Evolutionary conservation across 2,888 invertebrate species (phyloP).

Genomic region (Metopia argyrocephala): DNA sequence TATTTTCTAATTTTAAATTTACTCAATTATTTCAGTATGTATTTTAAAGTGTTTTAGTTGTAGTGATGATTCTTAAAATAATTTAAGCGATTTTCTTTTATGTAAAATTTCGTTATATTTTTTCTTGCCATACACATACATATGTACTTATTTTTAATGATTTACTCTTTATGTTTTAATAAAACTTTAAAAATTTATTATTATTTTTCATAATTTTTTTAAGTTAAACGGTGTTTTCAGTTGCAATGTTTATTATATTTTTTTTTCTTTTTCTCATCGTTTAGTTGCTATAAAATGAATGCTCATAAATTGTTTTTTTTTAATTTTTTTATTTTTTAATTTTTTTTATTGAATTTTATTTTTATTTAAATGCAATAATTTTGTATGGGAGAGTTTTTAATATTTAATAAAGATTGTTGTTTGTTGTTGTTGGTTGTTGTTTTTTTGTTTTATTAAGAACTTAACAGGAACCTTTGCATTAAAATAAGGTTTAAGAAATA

Average conservation of each 20-base stretch:
- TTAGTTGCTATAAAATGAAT: slow-evolving; percentile 68
- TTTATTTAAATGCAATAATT: slow-evolving; percentile 57
- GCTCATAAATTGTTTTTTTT: slow-evolving; percentile 61
- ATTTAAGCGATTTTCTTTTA: slow-evolving; percentile 48
- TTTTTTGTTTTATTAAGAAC: slow-evolving; percentile 30
- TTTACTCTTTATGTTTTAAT: slow-evolving; percentile 28
- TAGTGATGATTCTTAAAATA: slow-evolving; percentile 44
- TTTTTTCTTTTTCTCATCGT: slow-evolving; percentile 44
- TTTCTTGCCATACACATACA: slow-evolving; percentile 11
- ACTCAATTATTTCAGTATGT: slow-evolving; percentile 9
- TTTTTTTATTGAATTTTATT: slow-evolving; percentile 26
- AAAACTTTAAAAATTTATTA: slow-evolving; percentile 51
- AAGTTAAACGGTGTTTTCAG: slow-evolving; percentile 66
- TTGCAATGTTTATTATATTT: slow-evolving; percentile 56
- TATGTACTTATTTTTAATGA: slow-evolving; percentile 49
- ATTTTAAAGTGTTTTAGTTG: neutral
- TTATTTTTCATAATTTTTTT: slow-evolving; percentile 51
- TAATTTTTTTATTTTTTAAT: slow-evolving; percentile 6
- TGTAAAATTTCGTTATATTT: slow-evolving; percentile 19
- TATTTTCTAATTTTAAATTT: neutral
- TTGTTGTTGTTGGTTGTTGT: slow-evolving; percentile 33
- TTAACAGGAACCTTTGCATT: slow-evolving; percentile 62
- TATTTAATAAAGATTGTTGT: slow-evolving; percentile 61
- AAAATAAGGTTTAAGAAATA: slow-evolving; percentile 52
- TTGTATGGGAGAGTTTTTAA: slow-evolving; percentile 57